Conservation (phyloP, 2,888 invertebrate species). For the Rhamnusium bicolor region DNA sequence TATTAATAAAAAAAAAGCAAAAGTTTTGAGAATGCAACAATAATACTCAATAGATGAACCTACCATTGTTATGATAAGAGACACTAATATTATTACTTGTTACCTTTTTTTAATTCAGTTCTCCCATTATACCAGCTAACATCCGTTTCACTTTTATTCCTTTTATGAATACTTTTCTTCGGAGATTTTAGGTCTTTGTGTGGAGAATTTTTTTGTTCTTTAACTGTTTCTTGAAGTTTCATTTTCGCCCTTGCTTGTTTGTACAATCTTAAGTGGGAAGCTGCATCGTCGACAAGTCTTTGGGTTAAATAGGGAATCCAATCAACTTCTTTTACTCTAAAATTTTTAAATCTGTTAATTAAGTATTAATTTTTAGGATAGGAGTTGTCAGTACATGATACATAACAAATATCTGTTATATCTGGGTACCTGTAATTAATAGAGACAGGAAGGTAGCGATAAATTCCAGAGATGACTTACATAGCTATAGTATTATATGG, state of each 20-base stretch:
- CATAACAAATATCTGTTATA: too few relatives aligned
- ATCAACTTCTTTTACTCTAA: slow-evolving; percentile 85
- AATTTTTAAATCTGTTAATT: slow-evolving; percentile 27
- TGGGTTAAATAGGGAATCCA: slow-evolving; percentile 93
- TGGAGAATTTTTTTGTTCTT: slow-evolving; percentile 64
- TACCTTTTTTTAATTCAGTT: slow-evolving; percentile 68
- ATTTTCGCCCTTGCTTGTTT: slow-evolving; percentile 80
- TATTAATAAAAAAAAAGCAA: too few relatives aligned
- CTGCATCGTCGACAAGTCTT: slow-evolving; percentile 90
- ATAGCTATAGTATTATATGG: too few relatives aligned
- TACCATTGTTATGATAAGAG: too few relatives aligned
- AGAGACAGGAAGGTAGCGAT: too few relatives aligned
- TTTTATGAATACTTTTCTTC: slow-evolving; percentile 73
- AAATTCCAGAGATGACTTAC: too few relatives aligned
- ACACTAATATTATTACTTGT: too few relatives aligned
- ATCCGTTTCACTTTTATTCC: slow-evolving; percentile 84
- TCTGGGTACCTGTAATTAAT: too few relatives aligned
- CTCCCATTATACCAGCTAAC: slow-evolving; percentile 76
- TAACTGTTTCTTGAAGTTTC: slow-evolving; percentile 62
- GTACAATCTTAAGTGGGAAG: slow-evolving; percentile 89
- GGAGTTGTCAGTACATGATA: too few relatives aligned
- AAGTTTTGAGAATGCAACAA: too few relatives aligned
- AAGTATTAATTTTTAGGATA: too few relatives aligned
- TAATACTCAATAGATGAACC: too few relatives aligned
- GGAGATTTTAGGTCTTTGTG: slow-evolving; percentile 66